Base-by-base conservation (phyloP, 2,888 invertebrate species). In the Eristalis intricaria region DNA sequence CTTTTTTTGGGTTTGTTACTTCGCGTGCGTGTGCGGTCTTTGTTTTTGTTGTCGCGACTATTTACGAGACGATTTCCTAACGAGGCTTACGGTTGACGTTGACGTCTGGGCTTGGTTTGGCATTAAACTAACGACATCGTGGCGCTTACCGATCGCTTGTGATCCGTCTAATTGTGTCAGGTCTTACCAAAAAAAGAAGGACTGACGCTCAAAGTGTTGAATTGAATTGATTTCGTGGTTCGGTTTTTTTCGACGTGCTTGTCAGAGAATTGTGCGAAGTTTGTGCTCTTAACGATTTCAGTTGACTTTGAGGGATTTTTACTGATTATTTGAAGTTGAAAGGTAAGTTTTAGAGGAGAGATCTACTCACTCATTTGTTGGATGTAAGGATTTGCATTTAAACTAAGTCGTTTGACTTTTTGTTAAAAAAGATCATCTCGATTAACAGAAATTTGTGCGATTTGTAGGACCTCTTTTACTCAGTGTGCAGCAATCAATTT, bases 71-170 rank as follows among this genome's bases (percentile, higher is more conserved):
- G 23, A 70, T 43, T 65, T 79, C 32, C 58, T 50, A 13, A 50
- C 77, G 29, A 26, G 22, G 26, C 63, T 63, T 22, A 38, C 77
- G 64, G 50, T 65, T 77, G 73, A 77, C 74, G 50, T 65, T 77
- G 73, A 77, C 74, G 64, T 77, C 74, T 29, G 61, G 68, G 77
- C 63, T 77, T 76, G 50, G 63, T 70, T 82, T 78, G 74, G 50
- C 69, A 68, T 80, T 81, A 71, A 66, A 50, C 64, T 50, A 65
- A 66, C 71, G 66, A 81, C 63, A 58, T 81, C 35, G 38, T 2
- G 26, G 63, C n/a, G 23, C 10, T 65, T 63, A 22, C 2, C 19
- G 4, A n/a, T 26, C n/a, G 23, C 58, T 38, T 8, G 19, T 29
- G 61, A 15, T 40, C 22, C 35, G 29, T 66, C 40, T 66, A 61